Base-by-base conservation (phyloP, 2,888 invertebrate genomes). In the Agriopis leucophaearia region DNA sequence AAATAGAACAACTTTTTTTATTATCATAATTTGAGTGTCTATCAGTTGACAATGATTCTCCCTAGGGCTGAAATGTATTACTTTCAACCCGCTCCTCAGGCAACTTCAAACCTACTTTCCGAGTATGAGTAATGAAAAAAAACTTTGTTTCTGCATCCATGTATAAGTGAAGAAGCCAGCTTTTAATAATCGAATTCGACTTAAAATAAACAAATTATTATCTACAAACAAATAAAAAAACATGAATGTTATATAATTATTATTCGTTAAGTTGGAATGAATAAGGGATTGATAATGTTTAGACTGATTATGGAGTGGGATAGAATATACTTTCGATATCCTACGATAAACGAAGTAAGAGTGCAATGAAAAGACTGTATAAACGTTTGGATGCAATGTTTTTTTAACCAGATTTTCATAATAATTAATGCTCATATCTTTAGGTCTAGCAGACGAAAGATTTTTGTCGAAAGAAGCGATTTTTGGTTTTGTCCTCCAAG, bases 281-380 rank as follows among this genome's bases (percentile, higher is more conserved):
- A 54, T 64, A 61, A 58, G 56, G 69, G 51, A 62, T 58, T 56
- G 61, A 57, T 50, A 60, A 60, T 50, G 16, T 36, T 38, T 69
- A 69, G 69, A 69, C 69, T 69, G 69, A 69, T 58, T 69, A 48
- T 16, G 54, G 54, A 52, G 58, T 65, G 48, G 52, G 45, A 61
- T 57, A 60, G 54, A 36, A 3, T 62, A 40, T 56, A 44, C 13
- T 59, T 59, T 59, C 13, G 61, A 61, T 63, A 58, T 71, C 70
- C 59, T 60, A 61, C 63, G 66, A 57, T 65, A 71, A 66, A 71
- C 40, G 56, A 67, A 57, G 70, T 66, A 62, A 66, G 55, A 15
- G 50, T 50, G 73, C 42, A 75, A 73, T 50, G 70, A 70, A 70
- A 75, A 75, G 75, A 75, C 75, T 75, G 75, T 45, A 55, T 35